phyloP scores from a whole-genome alignment of 2,113 vertebrate species.

The Rhinoderma darwinii region DNA sequence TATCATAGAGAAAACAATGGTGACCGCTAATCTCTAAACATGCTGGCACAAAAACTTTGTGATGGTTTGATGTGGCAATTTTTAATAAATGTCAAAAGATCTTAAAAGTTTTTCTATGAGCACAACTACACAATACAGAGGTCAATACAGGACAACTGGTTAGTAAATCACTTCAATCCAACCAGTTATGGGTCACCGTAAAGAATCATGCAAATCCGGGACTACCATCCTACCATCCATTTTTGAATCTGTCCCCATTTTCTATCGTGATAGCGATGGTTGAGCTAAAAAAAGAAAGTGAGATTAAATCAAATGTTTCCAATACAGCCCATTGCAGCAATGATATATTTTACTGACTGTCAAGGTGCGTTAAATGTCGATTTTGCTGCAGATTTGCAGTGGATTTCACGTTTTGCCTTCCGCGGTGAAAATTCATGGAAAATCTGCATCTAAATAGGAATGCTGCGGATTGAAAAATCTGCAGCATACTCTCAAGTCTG shows the following conservation, averaged over 20 bases:
- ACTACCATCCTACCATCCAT: conserved; percentile 92
- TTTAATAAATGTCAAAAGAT: no score
- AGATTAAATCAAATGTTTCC: not conserved
- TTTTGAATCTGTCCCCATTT: conserved; percentile 98
- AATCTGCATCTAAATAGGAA: no score
- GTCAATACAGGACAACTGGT: conserved; percentile 60
- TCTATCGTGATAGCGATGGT: conserved; percentile 83
- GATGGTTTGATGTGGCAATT: no score
- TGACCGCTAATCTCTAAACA: no score
- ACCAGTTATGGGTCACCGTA: conserved; percentile 65
- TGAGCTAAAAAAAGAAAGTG: conserved; percentile 75
- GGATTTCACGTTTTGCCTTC: no score
- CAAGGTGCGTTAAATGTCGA: not conserved
- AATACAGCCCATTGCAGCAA: not conserved
- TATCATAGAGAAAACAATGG: no score
- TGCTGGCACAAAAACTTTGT: no score
- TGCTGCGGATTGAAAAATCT: no score
- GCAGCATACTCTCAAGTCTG: no score
- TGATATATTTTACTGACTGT: not conserved
- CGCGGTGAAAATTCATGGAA: no score
- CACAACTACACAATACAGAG: not conserved
- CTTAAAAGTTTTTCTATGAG: not conserved
- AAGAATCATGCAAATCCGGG: conserved; percentile 69
- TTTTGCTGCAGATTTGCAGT: not conserved
- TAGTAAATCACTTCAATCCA: conserved; percentile 71